These are phyloP conservation scores for Anguilla megastoma DNA, from an alignment of 2,797 vertebrate genomes.

Conservation along the genomic window DNA sequence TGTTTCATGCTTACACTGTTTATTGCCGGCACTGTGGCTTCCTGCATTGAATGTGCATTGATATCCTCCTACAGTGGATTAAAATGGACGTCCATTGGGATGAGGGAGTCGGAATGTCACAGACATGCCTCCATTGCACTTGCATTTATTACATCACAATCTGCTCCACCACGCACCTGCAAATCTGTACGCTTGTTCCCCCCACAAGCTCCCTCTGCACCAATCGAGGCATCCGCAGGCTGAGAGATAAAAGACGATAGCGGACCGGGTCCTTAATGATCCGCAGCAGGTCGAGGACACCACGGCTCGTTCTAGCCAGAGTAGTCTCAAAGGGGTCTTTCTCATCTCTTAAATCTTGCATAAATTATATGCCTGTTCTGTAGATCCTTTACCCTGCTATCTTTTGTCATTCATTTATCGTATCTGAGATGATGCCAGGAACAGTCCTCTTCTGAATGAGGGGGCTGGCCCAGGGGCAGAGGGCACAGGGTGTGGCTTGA, in stretches of 20 bases:
- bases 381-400: neutral
- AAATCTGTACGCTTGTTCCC: slow-evolving; percentile 43
- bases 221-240: slow-evolving; percentile 61
- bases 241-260: slow-evolving; percentile 62
- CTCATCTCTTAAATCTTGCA: slow-evolving; percentile 32
- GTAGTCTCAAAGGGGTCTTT: slow-evolving; percentile 57
- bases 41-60: neutral
- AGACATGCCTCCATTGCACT: neutral
- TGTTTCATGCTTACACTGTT: neutral
- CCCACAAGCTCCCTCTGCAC: slow-evolving; percentile 58
- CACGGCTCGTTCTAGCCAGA: slow-evolving; percentile 49
- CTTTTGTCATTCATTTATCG: neutral
- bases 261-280: slow-evolving; percentile 55
- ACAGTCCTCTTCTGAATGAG: neutral
- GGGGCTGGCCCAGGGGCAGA: neutral
- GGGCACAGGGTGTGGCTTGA: neutral
- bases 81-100: slow-evolving; percentile 6
- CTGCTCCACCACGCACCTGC: slow-evolving; percentile 31
- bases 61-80: neutral
- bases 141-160: slow-evolving; percentile 34
- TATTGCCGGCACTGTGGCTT: neutral
- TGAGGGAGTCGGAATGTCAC: slow-evolving; percentile 21
- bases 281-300: slow-evolving; percentile 63
- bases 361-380: slow-evolving; percentile 50
- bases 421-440: neutral